phyloP scores from a whole-genome alignment of 2,888 invertebrate species.

The Eremobia ochroleuca region DNA sequence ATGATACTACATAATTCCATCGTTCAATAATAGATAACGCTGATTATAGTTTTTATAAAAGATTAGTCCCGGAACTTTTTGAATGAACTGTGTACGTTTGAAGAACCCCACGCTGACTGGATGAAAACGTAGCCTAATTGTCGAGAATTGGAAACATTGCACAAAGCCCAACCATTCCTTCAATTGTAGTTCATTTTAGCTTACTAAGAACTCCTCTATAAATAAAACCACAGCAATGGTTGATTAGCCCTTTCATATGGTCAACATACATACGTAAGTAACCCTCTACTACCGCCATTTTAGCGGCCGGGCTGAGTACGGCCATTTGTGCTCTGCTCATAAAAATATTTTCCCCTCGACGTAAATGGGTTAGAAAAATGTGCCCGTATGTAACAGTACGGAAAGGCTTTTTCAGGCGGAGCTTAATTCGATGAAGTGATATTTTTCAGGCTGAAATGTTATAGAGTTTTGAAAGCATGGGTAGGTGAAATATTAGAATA shows the following conservation, averaged over 20 bases:
- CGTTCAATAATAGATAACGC: no score
- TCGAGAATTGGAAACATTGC: neutral
- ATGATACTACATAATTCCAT: no score
- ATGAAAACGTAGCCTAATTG: neutral
- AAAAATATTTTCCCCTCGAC: slow-evolving; percentile 54
- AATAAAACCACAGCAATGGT: slow-evolving; percentile 47
- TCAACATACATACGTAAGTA: slow-evolving; percentile 44
- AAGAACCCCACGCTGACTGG: neutral
- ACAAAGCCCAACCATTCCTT: slow-evolving; percentile 10
- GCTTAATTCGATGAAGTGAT: slow-evolving; percentile 24
- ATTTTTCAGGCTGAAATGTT: slow-evolving; percentile 20
- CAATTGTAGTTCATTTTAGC: slow-evolving; percentile 31
- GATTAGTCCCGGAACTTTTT: no score
- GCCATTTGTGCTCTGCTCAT: slow-evolving; percentile 52
- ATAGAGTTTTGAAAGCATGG: neutral
- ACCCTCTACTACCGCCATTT: slow-evolving; percentile 32
- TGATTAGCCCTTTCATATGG: slow-evolving; percentile 44
- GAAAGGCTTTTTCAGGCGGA: slow-evolving; percentile 36
- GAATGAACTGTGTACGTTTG: no score
- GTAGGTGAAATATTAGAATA: neutral
- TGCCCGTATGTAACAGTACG: slow-evolving; percentile 25
- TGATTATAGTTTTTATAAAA: no score
- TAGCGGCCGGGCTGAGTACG: slow-evolving; percentile 30
- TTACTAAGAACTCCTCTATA: slow-evolving; percentile 40
- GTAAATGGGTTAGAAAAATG: slow-evolving; percentile 57